Conservation (phyloP, 2,888 invertebrate genomes). For the Apeira syringaria region DNA sequence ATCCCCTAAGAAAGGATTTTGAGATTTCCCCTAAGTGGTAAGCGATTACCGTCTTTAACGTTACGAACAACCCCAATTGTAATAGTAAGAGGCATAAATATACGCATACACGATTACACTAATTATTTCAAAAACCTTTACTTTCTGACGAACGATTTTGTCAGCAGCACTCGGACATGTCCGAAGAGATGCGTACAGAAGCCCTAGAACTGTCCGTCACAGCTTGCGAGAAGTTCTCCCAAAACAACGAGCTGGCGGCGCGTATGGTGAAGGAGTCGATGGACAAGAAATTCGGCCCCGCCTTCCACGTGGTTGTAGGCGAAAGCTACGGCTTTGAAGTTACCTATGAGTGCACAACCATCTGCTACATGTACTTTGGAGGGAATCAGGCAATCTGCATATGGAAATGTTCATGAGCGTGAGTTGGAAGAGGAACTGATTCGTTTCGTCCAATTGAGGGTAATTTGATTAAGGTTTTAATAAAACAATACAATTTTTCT, state of each 20-base stretch:
- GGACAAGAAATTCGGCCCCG: constrained; percentile 97
- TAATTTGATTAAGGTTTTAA: too few species aligned
- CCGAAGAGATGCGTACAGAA: constrained; percentile 95
- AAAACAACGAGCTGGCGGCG: constrained; percentile 96
- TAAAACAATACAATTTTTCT: too few species aligned
- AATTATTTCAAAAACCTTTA: too few species aligned
- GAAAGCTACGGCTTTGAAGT: constrained; percentile 97
- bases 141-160: constrained; percentile 7
- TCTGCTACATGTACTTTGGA: constrained; percentile 95
- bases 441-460: constrained; percentile 11
- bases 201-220: constrained; percentile 95
- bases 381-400: constrained; percentile 94
- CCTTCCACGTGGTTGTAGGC: constrained; percentile 98
- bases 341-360: constrained; percentile 94
- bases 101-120: too few species aligned
- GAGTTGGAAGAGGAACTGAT: not conserved
- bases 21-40: too few species aligned
- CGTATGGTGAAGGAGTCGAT: constrained; percentile 96
- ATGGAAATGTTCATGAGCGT: constrained; percentile 91
- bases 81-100: too few species aligned
- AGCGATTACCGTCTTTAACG: too few species aligned
- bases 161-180: constrained; percentile 94
- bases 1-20: too few species aligned
- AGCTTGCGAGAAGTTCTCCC: constrained; percentile 95
- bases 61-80: too few species aligned